Conservation (phyloP, 1,140 invertebrate genomes). For the Trinorchestia longiramus region DNA sequence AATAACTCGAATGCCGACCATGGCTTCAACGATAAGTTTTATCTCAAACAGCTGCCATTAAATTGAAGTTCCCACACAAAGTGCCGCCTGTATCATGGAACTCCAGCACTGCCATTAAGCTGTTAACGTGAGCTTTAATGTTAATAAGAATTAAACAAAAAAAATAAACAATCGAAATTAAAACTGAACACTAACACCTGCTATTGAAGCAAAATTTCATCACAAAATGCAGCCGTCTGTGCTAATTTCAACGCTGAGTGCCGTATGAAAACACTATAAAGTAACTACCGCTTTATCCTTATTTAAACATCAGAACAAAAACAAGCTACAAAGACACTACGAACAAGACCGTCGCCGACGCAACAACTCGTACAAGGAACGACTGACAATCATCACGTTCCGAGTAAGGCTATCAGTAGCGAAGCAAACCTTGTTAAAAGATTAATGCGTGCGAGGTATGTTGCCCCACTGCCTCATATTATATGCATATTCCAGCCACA, state of each 20-base stretch:
- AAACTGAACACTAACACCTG: neutral
- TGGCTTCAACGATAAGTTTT: neutral
- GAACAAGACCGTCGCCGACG: neutral
- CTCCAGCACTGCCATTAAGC: neutral
- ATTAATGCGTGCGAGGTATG: neutral
- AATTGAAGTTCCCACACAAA: neutral
- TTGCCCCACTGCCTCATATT: neutral
- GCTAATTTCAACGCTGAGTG: neutral
- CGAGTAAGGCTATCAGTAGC: neutral
- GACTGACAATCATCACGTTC: neutral
- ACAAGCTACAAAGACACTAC: neutral
- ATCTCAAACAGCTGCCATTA: neutral
- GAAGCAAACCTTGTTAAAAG: neutral
- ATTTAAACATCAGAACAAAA: neutral
- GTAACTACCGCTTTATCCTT: neutral
- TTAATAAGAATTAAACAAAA: neutral
- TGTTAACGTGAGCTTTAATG: neutral
- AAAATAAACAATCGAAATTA: neutral
- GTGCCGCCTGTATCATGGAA: neutral
- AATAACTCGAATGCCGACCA: neutral
- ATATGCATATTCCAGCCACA: too few species aligned
- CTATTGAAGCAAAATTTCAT: neutral
- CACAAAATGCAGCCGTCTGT: neutral
- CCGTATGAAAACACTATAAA: neutral
- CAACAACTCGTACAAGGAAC: neutral